A percentile compares a stretch with the other conserved stretches of the same genome.
Evolutionary conservation across 2,113 vertebrate genomes (phyloP).

Genomic region (Gymnogyps californianus): DNA sequence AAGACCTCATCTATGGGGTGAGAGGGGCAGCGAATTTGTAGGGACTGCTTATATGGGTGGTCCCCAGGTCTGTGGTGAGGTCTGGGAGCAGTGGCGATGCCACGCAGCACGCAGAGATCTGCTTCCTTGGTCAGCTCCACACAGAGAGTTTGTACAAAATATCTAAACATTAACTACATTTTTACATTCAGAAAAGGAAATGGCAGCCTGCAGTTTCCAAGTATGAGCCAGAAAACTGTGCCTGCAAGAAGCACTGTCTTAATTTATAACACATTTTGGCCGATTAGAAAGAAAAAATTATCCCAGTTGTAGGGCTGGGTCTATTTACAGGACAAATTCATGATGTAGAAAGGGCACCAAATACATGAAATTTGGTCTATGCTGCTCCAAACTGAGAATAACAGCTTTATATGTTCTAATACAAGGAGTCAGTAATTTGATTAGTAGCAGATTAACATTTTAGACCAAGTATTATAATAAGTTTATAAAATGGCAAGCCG

Average conservation of each 20-base stretch:
- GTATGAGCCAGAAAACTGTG: background rate
- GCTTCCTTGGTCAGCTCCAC: background rate
- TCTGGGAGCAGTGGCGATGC: background rate
- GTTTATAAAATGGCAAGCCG: background rate
- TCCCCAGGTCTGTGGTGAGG: background rate
- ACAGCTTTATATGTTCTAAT: background rate
- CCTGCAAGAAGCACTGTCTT: background rate
- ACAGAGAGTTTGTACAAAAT: background rate
- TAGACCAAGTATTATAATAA: background rate
- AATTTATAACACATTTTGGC: background rate
- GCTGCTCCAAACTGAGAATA: background rate
- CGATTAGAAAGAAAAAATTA: background rate
- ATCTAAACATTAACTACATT: background rate
- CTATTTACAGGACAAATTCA: background rate
- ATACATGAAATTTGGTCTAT: background rate
- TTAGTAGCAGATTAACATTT: background rate
- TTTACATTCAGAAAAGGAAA: background rate
- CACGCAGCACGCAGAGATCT: background rate
- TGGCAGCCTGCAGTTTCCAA: background rate
- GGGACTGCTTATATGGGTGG: background rate
- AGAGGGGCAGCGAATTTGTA: background rate
- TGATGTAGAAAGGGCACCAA: background rate
- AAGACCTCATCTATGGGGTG: background rate
- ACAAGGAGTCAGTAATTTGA: background rate
- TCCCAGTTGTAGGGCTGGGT: background rate